These are phyloP conservation scores for Erythrocebus patas DNA, from an alignment of 2,113 vertebrate genomes.

Conservation along the genomic window DNA sequence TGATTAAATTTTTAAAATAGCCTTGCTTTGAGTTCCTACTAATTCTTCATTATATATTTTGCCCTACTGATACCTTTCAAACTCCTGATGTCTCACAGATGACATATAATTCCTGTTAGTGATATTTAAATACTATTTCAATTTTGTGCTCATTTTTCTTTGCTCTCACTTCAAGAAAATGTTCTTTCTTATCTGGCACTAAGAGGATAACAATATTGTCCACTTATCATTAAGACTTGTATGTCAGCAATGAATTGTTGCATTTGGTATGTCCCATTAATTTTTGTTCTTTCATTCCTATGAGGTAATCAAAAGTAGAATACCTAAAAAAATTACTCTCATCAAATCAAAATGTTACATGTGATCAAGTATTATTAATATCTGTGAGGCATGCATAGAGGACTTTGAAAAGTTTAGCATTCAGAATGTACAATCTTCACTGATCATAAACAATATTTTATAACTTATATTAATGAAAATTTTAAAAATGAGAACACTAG, in stretches of 20 bases:
- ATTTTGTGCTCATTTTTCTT: not conserved
- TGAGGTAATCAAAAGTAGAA: not conserved
- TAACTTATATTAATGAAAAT: not conserved
- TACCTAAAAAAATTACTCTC: not conserved
- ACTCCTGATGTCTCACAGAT: rapidly evolving
- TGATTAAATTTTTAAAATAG: not conserved
- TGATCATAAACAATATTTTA: not conserved
- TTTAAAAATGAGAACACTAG: not conserved
- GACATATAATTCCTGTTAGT: not conserved
- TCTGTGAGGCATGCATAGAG: rapidly evolving
- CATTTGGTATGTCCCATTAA: not conserved
- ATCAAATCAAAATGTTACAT: not conserved
- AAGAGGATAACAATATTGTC: not conserved
- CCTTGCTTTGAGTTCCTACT: not conserved
- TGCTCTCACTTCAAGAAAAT: not conserved
- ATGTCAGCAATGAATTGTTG: not conserved
- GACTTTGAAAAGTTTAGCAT: not conserved
- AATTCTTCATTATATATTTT: not conserved
- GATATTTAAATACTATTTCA: not conserved
- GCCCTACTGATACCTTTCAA: not conserved
- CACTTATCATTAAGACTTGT: not conserved
- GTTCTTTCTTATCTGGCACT: not conserved
- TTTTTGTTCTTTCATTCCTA: not conserved
- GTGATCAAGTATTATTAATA: not conserved
- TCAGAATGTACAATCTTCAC: not conserved